Evolutionary conservation across 2,888 invertebrate species (phyloP), one percentile per base, ranked within the genome.

Genomic region (Lasioglossum lativentre): DNA sequence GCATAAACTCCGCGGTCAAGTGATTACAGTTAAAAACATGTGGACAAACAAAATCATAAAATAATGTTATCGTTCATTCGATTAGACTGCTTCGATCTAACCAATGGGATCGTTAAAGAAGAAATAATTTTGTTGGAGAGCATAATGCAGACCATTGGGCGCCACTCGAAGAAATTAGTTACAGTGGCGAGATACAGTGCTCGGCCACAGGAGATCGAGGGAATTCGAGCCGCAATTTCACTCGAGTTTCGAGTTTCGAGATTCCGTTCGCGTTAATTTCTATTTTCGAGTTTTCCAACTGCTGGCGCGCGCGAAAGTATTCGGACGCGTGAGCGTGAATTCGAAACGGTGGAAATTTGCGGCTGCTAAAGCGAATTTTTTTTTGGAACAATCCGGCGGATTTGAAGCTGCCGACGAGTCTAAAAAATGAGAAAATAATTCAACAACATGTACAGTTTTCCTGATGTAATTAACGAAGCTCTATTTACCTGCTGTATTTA

Each of bases 121-220:
- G 45, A 45, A 45, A 47, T 8, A 23, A 47, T 47, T n/a, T 47
- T 23, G 47, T 23, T 23, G 47, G 23, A 19, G 47, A 47, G 47
- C 47, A 47, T 47, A 23, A 47, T 2, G 23, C 47, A 23, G 23
- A 23, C 47, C 47, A 47, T 47, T 47, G 6, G 23, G 47, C 23
- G 47, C 8, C 47, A 8, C 47, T 47, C 8, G 47, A 47, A 70
- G 30, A 75, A 80, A 80, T 75, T 63, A 42, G 38, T 59, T 66
- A n/a, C 38, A 30, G 30, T 6, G 59, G 27, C 16, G 34, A 8
- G 38, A 27, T 38, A 34, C 27, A 8, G 19, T 78, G 40, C 27
- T 52, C 72, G 70, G 79, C 16, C 27, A n/a, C 59, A 2, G 16
- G 16, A 63, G 30, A 63, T 63, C 59, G 59, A 3, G 27, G 30